A percentile compares a stretch with the other conserved stretches of the same genome.
phyloP scores from a whole-genome alignment of 2,888 invertebrate species.

The Phrixothrix hirtus region DNA sequence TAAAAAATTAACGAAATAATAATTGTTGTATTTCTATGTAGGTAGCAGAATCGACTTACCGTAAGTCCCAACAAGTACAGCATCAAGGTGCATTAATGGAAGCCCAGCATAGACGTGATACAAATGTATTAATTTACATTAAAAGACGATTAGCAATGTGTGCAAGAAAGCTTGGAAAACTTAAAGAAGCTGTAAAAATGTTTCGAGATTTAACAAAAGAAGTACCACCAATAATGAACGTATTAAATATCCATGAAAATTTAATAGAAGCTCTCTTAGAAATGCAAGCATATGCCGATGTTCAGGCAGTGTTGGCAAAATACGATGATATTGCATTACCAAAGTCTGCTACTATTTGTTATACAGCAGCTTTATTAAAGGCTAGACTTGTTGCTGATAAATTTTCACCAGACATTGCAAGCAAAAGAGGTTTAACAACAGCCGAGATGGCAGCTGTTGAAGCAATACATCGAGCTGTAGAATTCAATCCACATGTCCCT shows the following conservation, averaged over 20 bases:
- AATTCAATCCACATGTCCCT: conserved; percentile 97
- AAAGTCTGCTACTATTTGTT: conserved; percentile 93
- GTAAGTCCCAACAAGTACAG: conserved; percentile 78
- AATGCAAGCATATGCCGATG: conserved; percentile 96
- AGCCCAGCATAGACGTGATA: conserved; percentile 81
- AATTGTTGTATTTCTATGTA: neutral
- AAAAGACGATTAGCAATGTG: conserved; percentile 97
- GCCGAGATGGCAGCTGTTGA: conserved; percentile 93
- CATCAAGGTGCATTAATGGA: conserved; percentile 77
- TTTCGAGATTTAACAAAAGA: conserved; percentile 97
- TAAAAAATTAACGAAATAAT: too few species aligned
- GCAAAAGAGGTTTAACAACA: conserved; percentile 79
- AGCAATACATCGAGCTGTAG: conserved; percentile 93
- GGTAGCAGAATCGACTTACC: conserved; percentile 54
- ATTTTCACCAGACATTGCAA: conserved; percentile 83
- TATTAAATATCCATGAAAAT: conserved; percentile 93
- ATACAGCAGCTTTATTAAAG: conserved; percentile 92
- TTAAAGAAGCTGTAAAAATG: conserved; percentile 95
- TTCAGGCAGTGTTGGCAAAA: conserved; percentile 88
- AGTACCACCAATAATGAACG: conserved; percentile 91
- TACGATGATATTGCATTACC: conserved; percentile 93
- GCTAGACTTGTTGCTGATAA: conserved; percentile 89
- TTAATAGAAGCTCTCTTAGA: conserved; percentile 93
- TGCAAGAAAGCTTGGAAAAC: conserved; percentile 87
- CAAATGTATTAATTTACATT: conserved; percentile 92